Percentiles rank a stretch among this genome's conserved stretches.
phyloP scores from a whole-genome alignment of 53 echinoderm and acorn worm species.

The Arbacia lixula region DNA sequence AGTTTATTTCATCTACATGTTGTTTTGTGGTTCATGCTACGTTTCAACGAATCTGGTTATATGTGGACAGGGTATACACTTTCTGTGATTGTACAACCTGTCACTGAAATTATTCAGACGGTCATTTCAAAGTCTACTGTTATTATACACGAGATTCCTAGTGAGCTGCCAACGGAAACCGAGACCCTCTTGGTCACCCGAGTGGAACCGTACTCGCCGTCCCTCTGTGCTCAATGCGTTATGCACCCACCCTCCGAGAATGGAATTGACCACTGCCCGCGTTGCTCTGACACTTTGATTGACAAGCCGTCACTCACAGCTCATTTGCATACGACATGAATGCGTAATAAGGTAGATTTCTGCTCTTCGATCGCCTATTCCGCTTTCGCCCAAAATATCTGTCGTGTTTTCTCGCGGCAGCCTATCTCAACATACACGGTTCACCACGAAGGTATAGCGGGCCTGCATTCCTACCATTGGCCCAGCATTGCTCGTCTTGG shows the following conservation, averaged over 20 bases:
- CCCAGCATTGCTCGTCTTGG: no score
- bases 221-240: constrained; percentile 25
- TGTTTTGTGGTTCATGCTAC: no score
- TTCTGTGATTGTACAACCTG: no score
- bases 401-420: not conserved
- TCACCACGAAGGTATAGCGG: not conserved
- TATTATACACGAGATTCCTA: no score
- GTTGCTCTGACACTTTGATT: constrained; percentile 25
- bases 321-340: constrained; percentile 58
- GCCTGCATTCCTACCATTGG: no score
- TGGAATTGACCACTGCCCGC: constrained; percentile 34
- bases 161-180: no score
- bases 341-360: constrained; percentile 60
- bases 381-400: constrained; percentile 33
- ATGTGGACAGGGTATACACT: no score
- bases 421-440: not conserved
- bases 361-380: no score
- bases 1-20: no score
- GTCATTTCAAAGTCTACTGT: no score
- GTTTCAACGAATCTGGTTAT: no score
- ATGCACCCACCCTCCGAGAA: constrained; percentile 41
- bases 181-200: not conserved
- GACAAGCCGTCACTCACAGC: constrained; percentile 38
- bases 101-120: no score
- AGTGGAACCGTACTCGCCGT: constrained; percentile 14